Evolutionary conservation across 2,888 invertebrate genomes (phyloP).

Genomic region (Bembecia ichneumoniformis): DNA sequence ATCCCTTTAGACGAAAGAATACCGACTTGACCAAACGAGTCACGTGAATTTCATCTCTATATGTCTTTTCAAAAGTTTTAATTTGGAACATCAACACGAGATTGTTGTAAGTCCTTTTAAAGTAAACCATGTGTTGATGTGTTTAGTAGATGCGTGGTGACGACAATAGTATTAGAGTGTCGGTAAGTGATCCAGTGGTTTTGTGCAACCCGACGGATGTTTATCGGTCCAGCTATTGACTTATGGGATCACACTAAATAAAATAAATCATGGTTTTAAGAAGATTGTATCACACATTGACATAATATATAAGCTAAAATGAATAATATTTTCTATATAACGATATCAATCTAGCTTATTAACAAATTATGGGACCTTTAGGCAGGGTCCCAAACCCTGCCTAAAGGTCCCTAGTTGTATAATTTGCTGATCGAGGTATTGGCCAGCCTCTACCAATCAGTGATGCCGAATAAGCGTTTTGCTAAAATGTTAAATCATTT

Average conservation of each 20-base stretch:
- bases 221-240: constrained; percentile 27
- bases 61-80: not conserved
- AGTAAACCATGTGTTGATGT: constrained; percentile 20
- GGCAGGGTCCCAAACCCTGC: too few species aligned
- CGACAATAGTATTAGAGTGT: constrained; percentile 64
- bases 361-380: too few species aligned
- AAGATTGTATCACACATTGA: constrained; percentile 28
- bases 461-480: too few species aligned
- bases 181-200: constrained; percentile 54
- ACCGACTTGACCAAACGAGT: constrained; percentile 32
- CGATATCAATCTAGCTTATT: too few species aligned
- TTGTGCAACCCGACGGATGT: constrained; percentile 48
- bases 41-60: not conserved
- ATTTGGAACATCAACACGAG: not conserved
- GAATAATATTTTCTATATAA: too few species aligned
- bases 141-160: constrained; percentile 57
- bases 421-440: too few species aligned
- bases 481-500: too few species aligned
- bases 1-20: constrained; percentile 52
- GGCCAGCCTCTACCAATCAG: too few species aligned
- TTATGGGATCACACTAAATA: constrained; percentile 48
- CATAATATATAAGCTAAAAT: too few species aligned
- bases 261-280: constrained; percentile 38
- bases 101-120: constrained; percentile 21
- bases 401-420: too few species aligned